Evolutionary conservation across 2,113 vertebrate species (phyloP), one percentile per base, ranked within the genome.

Genomic region (Pitta sordida): DNA sequence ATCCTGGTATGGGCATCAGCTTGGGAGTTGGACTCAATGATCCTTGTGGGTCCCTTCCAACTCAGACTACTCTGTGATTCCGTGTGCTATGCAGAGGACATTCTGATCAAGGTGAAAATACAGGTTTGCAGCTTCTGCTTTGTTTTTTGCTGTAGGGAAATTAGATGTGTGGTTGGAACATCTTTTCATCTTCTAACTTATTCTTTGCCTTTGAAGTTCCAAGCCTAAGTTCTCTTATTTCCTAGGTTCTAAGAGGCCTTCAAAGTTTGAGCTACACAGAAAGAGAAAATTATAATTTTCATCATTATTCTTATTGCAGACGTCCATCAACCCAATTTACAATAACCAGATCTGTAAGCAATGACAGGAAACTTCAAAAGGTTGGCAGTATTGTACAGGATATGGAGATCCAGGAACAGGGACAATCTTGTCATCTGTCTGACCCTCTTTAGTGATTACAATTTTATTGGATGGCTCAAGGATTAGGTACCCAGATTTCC

Each of bases 61-160:
- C n/a, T n/a, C n/a, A n/a, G n/a, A n/a, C n/a, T n/a, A n/a, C n/a
- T n/a, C n/a, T n/a, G n/a, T n/a, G n/a, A n/a, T n/a, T n/a, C n/a
- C n/a, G n/a, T 56, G 9, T 70, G 41, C 48, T 74, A 69, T 19
- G 21, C 32, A 91, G 84, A 41, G 46, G 62, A 30, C 46, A 32
- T 77, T 87, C 53, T 58, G 15, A 67, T 87, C 78, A 87, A 93
- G 63, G 91, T 90, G 78, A 92, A 94, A 92, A 79, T 32, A 70
- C 36, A 69, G 46, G 39, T 46, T 92, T 74, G 71, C 39, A 58
- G 23, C 67, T 80, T 85, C 70, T 67, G 51, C 39, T 85, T 77
- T 85, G 41, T 44, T 90, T 80, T 87, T 59, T 55, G 63, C 93
- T 94, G 51, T n/a, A 92, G 89, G 84, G 89, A 94, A 41, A 79